phyloP scores from a whole-genome alignment of 2,113 vertebrate genomes.

The Danio rerio region GRCz12tu NC_133189.1:37590501-37591000 shows the following conservation, averaged over 20 bases:
- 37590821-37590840: conserved; percentile 45
- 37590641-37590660: conserved; percentile 52
- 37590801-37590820: conserved; percentile 58
- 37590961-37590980: neutral
- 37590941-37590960: conserved; percentile 23
- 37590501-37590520: conserved; percentile 77
- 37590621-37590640: conserved; percentile 70
- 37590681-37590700: conserved; percentile 59
- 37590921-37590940: conserved; percentile 16
- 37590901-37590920: conserved; percentile 52
- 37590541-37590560: conserved; percentile 75
- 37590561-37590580: conserved; percentile 82
- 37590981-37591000: neutral
- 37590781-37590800: conserved; percentile 51
- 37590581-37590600: conserved; percentile 74
- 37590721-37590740: conserved; percentile 61
- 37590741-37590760: conserved; percentile 62
- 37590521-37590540: conserved; percentile 81
- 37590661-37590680: conserved; percentile 76
- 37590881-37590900: conserved; percentile 32
- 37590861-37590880: conserved; percentile 57
- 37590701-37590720: conserved; percentile 71
- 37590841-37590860: conserved; percentile 58
- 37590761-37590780: conserved; percentile 69
- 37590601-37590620: conserved; percentile 78